Conservation (phyloP, 2,888 invertebrate species). For the Troides aeacus region DNA sequence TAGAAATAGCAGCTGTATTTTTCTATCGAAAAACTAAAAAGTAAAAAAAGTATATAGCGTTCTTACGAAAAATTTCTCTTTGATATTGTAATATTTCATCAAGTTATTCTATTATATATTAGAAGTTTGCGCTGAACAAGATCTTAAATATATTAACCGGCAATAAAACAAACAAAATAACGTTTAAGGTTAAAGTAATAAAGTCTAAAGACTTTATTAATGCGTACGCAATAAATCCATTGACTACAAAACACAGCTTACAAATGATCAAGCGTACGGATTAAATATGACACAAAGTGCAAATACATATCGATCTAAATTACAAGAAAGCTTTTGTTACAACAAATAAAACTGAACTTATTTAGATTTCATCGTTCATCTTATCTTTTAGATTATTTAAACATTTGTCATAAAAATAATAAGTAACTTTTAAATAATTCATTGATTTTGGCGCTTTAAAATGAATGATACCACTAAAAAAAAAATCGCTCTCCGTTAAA, state of each 20-base stretch:
- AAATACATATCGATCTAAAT: neutral
- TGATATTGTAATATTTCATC: neutral
- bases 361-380: too few species aligned
- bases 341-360: neutral
- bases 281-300: neutral
- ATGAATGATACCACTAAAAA: neutral
- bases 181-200: neutral
- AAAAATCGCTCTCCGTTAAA: neutral
- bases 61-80: neutral
- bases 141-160: neutral
- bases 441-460: neutral
- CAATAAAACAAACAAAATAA: slow-evolving; percentile 1
- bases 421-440: too few species aligned
- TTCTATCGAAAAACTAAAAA: neutral
- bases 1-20: neutral
- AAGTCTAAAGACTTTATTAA: slow-evolving; percentile 1
- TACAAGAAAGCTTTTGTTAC: neutral
- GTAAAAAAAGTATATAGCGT: neutral
- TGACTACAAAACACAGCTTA: neutral
- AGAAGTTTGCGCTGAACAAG: neutral
- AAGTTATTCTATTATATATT: neutral
- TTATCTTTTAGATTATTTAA: too few species aligned
- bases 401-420: too few species aligned
- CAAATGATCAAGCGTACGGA: neutral
- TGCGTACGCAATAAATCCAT: neutral